These are phyloP conservation scores for Oryzias celebensis DNA, from an alignment of 2,113 vertebrate genomes.

Conservation along the genomic window DNA sequence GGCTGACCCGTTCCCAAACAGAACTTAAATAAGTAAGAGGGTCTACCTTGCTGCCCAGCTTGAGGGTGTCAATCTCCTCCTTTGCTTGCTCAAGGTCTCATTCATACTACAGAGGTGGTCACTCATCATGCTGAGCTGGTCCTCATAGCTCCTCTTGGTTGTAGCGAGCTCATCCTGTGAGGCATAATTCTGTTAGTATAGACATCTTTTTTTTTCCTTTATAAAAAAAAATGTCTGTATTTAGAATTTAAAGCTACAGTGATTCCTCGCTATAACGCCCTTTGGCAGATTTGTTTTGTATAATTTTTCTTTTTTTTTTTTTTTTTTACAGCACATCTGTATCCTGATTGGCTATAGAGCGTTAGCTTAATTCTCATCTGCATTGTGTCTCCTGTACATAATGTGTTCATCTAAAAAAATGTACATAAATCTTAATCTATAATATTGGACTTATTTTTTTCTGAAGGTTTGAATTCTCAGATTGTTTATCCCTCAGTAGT, in stretches of 20 bases:
- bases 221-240: not conserved
- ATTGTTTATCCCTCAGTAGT: no score
- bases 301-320: no score
- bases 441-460: no score
- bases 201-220: not conserved
- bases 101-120: constrained; percentile 98
- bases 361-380: no score
- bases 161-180: constrained; percentile 93
- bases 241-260: not conserved
- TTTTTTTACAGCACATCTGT: no score
- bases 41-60: constrained; percentile 89
- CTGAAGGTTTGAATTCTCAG: no score
- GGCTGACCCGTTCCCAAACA: not conserved
- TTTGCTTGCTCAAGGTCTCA: constrained; percentile 94
- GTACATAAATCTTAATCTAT: no score
- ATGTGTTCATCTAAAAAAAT: no score
- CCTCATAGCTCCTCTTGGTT: constrained; percentile 96
- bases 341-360: no score
- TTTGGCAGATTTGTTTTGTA: not conserved
- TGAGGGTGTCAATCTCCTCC: constrained; percentile 96
- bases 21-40: not conserved
- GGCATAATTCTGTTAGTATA: not conserved
- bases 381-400: no score
- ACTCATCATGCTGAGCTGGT: constrained; percentile 99
- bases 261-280: no score